A percentile compares a stretch with the other conserved stretches of the same genome.
phyloP scores from a whole-genome alignment of 1,140 invertebrate species.

The Heterodera schachtii region DNA sequence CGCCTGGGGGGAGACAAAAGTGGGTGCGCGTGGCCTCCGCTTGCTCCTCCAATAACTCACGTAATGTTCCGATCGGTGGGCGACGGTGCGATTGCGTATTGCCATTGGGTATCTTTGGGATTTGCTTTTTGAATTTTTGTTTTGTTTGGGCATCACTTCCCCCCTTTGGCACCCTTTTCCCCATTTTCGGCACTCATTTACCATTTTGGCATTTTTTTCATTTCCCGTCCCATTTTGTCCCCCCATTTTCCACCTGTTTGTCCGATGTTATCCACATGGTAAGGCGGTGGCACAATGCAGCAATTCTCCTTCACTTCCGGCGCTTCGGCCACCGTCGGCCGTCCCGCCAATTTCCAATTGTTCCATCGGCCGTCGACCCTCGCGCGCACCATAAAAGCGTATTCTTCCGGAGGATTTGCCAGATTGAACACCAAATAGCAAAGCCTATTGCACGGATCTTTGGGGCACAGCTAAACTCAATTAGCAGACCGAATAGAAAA shows the following conservation, averaged over 20 bases:
- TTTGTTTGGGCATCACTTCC: too few species aligned
- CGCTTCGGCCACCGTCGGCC: constrained; percentile 49
- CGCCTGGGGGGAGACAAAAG: constrained; percentile 41
- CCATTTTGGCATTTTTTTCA: background rate
- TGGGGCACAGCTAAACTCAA: constrained; percentile 53
- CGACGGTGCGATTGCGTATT: constrained; percentile 58
- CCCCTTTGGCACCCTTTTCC: too few species aligned
- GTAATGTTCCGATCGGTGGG: constrained; percentile 62
- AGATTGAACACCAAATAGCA: constrained; percentile 65
- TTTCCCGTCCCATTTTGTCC: background rate
- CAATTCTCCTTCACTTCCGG: constrained; percentile 59
- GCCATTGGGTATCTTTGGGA: constrained; percentile 56
- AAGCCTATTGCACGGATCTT: constrained; percentile 57
- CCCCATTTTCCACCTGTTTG: background rate
- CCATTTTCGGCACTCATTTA: too few species aligned
- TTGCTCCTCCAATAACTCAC: constrained; percentile 41
- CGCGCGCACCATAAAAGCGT: constrained; percentile 57
- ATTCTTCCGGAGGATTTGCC: constrained; percentile 57
- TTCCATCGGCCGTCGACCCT: constrained; percentile 65
- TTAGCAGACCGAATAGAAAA: too few species aligned
- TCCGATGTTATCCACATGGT: constrained; percentile 63
- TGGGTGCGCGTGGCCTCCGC: too few species aligned
- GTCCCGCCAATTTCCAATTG: constrained; percentile 60
- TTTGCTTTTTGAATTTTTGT: background rate
- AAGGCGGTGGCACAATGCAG: constrained; percentile 65